Percentiles rank a stretch among this genome's conserved stretches.
Conservation (phyloP, 2,888 invertebrate species). For the Bibio marci region DNA sequence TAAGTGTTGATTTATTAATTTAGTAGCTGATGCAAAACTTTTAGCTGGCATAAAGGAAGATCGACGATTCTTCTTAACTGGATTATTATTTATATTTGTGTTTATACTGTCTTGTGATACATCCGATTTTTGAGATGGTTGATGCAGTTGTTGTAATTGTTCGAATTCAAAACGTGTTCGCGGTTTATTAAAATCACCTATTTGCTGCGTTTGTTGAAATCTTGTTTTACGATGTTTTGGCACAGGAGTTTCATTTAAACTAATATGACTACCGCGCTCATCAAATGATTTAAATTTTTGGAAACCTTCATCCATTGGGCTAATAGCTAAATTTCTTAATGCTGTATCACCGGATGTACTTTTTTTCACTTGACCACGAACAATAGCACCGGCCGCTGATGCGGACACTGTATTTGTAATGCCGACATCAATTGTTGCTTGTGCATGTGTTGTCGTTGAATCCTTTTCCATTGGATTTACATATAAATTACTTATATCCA, state of each 20-base stretch:
- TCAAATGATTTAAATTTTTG: constrained; percentile 28
- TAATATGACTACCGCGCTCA: constrained; percentile 34
- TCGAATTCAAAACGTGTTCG: constrained; percentile 32
- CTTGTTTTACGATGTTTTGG: constrained; percentile 76
- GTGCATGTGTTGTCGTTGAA: constrained; percentile 6
- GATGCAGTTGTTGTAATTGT: background rate
- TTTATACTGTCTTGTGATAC: background rate
- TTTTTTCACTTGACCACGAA: constrained; percentile 49
- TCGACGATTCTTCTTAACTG: constrained; percentile 22
- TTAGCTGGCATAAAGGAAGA: constrained; percentile 43
- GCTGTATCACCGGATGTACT: constrained; percentile 64
- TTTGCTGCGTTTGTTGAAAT: constrained; percentile 44
- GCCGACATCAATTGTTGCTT: background rate
- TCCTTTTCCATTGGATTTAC: constrained; percentile 69
- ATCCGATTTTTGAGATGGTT: background rate
- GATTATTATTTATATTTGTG: background rate
- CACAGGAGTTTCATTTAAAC: constrained; percentile 45
- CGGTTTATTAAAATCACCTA: constrained; percentile 15
- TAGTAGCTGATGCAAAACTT: constrained; percentile 50
- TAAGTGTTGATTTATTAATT: constrained; percentile 56
- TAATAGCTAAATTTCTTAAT: constrained; percentile 44
- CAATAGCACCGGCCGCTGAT: constrained; percentile 29
- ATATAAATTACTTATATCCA: constrained; percentile 67
- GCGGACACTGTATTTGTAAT: constrained; percentile 16
- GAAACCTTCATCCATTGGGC: constrained; percentile 40